Conservation (phyloP, 2,113 vertebrate species). For the Carlito syrichta region DNA sequence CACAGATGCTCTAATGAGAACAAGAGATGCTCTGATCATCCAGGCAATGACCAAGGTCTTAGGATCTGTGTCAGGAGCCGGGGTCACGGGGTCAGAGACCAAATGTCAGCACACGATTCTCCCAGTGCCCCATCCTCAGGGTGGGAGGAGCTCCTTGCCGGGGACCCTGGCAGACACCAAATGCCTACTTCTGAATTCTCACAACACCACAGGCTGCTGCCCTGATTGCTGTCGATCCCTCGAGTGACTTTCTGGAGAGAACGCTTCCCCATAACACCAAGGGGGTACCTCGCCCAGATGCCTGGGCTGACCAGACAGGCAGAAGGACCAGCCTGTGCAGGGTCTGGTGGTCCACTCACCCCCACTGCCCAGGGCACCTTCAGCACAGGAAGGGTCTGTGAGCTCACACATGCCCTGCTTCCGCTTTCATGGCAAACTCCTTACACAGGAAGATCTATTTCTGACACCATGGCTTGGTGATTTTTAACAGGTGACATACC, state of each 20-base stretch:
- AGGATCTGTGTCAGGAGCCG: not conserved
- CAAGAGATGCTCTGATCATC: not conserved
- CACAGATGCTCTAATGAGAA: not conserved
- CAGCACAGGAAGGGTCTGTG: not conserved
- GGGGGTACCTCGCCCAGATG: not conserved
- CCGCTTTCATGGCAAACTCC: not conserved
- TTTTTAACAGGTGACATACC: no score
- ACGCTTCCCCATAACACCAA: fast-evolving
- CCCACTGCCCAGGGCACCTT: fast-evolving
- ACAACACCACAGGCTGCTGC: fast-evolving
- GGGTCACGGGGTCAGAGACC: not conserved
- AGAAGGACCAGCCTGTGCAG: not conserved
- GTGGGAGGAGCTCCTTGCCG: not conserved
- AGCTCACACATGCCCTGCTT: not conserved
- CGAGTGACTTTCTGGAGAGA: not conserved
- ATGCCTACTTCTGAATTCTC: fast-evolving
- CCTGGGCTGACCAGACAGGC: fast-evolving
- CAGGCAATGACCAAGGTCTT: not conserved
- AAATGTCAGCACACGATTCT: not conserved
- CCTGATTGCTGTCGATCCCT: not conserved
- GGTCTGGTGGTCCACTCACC: fast-evolving
- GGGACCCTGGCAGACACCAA: not conserved
- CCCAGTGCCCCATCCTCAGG: not conserved
- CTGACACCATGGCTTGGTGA: fast-evolving
- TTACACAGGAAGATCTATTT: fast-evolving